Percentiles rank a stretch among this genome's conserved stretches.
Conservation (phyloP, 2,113 vertebrate species). For the Emydura subglobosa region DNA sequence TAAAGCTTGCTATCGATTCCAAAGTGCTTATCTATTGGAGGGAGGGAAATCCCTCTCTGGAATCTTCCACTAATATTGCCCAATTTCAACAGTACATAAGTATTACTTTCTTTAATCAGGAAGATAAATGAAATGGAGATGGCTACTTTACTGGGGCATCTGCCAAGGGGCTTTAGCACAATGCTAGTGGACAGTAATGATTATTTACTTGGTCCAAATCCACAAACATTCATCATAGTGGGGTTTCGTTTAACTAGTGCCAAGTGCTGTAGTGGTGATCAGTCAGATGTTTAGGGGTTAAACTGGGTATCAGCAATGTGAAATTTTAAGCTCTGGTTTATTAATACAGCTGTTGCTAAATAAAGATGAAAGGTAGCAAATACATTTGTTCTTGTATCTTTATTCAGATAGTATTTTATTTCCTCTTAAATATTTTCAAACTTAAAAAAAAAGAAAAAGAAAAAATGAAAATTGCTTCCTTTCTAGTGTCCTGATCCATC, state of each 20-base stretch:
- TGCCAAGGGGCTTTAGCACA: conserved; percentile 36
- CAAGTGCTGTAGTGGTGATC: conserved; percentile 4
- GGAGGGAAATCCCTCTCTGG: conserved; percentile 12
- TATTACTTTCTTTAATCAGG: conserved; percentile 50
- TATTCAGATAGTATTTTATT: not conserved
- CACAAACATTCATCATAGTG: not conserved
- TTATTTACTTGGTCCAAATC: not conserved
- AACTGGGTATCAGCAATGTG: not conserved
- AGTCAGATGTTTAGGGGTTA: not conserved
- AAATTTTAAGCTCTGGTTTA: not conserved
- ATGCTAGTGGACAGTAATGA: not conserved
- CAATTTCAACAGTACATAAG: conserved; percentile 26
- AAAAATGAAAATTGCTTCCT: not conserved
- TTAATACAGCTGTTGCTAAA: not conserved
- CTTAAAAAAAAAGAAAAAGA: not conserved
- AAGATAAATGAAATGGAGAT: conserved; percentile 16
- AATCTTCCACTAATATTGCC: conserved; percentile 53
- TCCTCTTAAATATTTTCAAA: not conserved
- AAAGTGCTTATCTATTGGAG: conserved; percentile 25
- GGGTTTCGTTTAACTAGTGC: not conserved
- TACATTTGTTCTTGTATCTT: not conserved
- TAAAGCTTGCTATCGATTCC: conserved; percentile 3
- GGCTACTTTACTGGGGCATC: conserved; percentile 23
- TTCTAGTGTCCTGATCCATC: not conserved
- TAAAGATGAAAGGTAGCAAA: not conserved